phyloP scores from a whole-genome alignment of 2,113 vertebrate genomes.

The Panthera uncia region DNA sequence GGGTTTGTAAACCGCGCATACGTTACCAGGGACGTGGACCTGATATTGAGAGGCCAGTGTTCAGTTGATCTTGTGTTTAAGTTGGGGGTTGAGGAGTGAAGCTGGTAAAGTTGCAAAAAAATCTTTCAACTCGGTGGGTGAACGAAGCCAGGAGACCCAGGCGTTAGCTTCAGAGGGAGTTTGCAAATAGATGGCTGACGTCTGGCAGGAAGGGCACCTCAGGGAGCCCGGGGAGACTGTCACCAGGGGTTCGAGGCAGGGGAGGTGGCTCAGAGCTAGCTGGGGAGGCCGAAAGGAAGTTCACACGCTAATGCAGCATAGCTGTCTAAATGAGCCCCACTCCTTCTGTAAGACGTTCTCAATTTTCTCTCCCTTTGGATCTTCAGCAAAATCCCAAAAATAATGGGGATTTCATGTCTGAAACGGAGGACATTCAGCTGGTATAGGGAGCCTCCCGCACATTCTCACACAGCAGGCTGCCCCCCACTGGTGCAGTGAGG shows the following conservation, averaged over 20 bases:
- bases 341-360: background rate
- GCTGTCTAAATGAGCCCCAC: background rate
- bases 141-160: background rate
- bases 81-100: background rate
- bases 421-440: background rate
- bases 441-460: too few relatives aligned
- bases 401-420: background rate
- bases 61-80: background rate
- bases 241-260: background rate
- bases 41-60: background rate
- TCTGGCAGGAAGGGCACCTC: background rate
- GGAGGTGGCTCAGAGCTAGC: background rate
- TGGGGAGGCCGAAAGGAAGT: background rate
- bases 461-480: background rate
- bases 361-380: rapidly evolving
- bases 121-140: background rate
- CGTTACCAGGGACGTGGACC: rapidly evolving
- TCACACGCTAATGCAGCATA: background rate
- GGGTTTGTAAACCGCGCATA: background rate
- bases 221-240: background rate
- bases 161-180: background rate
- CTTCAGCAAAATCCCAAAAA: background rate
- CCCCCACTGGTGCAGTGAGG: background rate
- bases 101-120: background rate
- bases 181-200: background rate